Percentiles rank a stretch among this genome's conserved stretches.
Evolutionary conservation across 2,888 invertebrate genomes (phyloP).

Genomic region (Heliconius sara): DNA sequence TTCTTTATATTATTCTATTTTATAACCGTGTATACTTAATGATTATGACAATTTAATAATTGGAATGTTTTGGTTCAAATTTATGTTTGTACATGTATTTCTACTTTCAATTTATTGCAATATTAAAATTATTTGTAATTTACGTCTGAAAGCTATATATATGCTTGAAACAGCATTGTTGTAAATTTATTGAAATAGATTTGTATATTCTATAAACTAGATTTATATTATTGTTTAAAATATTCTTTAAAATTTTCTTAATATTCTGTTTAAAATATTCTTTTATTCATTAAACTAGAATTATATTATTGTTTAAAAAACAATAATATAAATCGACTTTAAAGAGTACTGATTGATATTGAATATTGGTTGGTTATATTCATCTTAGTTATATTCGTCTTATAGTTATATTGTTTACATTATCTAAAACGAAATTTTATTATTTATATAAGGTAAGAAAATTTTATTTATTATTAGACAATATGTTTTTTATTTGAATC

Average conservation of each 20-base stretch:
- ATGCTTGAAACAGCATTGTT: no score
- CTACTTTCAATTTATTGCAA: neutral
- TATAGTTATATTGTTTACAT: no score
- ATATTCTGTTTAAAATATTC: no score
- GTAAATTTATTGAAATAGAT: neutral
- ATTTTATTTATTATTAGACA: neutral
- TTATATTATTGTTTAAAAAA: neutral
- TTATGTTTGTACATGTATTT: neutral
- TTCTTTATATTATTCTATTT: neutral
- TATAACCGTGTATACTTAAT: neutral
- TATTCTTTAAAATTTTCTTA: no score
- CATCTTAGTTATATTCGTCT: neutral
- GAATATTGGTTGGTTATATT: neutral
- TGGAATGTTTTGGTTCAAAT: neutral
- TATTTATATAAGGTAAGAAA: neutral
- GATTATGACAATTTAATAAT: constrained; percentile 1
- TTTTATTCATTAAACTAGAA: neutral
- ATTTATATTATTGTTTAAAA: no score
- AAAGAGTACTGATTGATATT: neutral
- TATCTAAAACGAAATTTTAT: neutral
- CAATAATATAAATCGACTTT: neutral
- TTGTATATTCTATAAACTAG: no score
- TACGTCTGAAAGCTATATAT: neutral
- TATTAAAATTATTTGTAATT: constrained; percentile 17
- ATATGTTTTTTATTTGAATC: neutral